Conservation (phyloP, 2,113 vertebrate species). For the Aleadryas rufinucha region DNA sequence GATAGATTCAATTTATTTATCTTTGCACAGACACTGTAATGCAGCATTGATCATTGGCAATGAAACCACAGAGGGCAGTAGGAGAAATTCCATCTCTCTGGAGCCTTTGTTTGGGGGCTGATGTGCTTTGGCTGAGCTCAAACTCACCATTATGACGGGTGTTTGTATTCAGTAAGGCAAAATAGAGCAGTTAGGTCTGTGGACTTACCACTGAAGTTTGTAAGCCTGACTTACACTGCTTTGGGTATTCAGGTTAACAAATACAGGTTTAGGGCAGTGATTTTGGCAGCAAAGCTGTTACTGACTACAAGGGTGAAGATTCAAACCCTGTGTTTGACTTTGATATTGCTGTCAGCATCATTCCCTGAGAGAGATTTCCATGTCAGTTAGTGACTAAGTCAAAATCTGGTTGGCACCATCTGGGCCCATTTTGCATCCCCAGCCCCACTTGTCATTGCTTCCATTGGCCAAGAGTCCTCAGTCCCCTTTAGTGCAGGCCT, state of each 20-base stretch:
- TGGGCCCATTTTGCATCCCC: conserved; percentile 1
- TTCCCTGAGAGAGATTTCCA: not conserved
- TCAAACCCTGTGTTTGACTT: not conserved
- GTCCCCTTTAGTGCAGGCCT: not conserved
- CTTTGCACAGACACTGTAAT: not conserved
- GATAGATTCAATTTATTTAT: not conserved
- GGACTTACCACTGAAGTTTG: not conserved
- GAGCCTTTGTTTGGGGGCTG: not conserved
- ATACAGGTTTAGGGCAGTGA: not conserved
- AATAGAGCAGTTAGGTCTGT: not conserved
- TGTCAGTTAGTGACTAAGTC: not conserved
- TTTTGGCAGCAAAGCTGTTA: not conserved
- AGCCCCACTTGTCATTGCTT: not conserved
- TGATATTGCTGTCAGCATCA: not conserved
- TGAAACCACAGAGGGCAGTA: not conserved
- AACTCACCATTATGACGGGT: not conserved
- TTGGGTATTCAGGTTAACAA: not conserved
- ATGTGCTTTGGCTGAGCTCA: not conserved
- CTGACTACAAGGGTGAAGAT: not conserved
- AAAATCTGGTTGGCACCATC: not conserved
- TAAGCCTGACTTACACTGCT: not conserved
- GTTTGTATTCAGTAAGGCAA: not conserved
- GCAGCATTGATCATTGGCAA: not conserved
- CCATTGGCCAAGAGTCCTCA: not conserved
- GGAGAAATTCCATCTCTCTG: not conserved